Percentiles rank a stretch among this genome's conserved stretches.
Conservation (phyloP, 1,140 invertebrate species). For the Geopemphigus sp. region DNA sequence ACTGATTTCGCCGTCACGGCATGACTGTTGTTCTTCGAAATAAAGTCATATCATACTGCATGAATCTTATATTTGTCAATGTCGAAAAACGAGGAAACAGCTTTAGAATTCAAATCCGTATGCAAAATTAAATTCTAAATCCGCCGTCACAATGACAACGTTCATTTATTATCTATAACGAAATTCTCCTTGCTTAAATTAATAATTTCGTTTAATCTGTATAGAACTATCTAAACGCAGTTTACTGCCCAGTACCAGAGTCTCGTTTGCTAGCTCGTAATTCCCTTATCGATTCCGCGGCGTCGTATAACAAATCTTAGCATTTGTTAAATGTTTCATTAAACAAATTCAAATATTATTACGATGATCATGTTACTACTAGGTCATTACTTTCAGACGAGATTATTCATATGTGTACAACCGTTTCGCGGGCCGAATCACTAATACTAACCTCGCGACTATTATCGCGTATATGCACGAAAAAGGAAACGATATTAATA, state of each 20-base stretch:
- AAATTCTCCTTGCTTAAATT: not conserved
- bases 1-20: not conserved
- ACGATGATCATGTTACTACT: not conserved
- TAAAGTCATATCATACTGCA: not conserved
- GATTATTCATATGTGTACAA: slow-evolving; percentile 10
- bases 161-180: not conserved
- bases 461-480: too few species aligned
- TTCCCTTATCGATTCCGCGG: not conserved
- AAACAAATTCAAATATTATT: slow-evolving; percentile 25
- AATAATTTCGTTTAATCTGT: not conserved
- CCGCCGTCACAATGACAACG: not conserved
- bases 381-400: not conserved
- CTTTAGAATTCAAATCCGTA: not conserved
- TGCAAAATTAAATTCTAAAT: not conserved
- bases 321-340: not conserved
- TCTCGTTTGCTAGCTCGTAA: not conserved
- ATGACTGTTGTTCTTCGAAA: not conserved
- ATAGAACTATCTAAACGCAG: not conserved
- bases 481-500: too few species aligned
- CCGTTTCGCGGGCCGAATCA: not conserved
- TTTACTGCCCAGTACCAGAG: not conserved
- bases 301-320: not conserved
- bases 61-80: not conserved
- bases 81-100: not conserved
- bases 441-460: too few species aligned